Evolutionary conservation across 2,797 vertebrate genomes (phyloP).

Genomic region (Pangasius macronema): DNA sequence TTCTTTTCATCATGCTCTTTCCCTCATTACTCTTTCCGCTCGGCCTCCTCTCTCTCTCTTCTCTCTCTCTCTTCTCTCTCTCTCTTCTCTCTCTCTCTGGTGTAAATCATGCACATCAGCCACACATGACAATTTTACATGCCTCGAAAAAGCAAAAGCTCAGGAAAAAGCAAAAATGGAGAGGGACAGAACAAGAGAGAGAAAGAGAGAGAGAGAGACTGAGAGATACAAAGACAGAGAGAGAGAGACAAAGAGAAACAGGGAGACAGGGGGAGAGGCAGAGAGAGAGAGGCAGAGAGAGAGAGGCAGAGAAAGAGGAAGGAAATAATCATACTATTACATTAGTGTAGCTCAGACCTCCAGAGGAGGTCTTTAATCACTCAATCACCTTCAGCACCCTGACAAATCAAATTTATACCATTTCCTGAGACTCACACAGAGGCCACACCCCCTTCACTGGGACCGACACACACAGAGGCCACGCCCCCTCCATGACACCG

Average conservation of each 20-base stretch:
- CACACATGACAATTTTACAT: slow-evolving; percentile 46
- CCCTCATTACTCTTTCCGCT: slow-evolving; percentile 32
- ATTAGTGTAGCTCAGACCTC: slow-evolving; percentile 14
- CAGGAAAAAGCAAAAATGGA: background rate
- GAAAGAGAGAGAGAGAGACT: slow-evolving; percentile 5
- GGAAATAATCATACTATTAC: slow-evolving; percentile 37
- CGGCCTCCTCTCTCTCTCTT: background rate
- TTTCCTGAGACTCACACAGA: background rate
- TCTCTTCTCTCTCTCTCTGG: background rate
- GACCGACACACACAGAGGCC: background rate
- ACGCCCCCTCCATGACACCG: background rate
- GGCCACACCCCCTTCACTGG: background rate
- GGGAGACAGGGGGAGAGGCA: background rate
- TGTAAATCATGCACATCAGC: slow-evolving; percentile 55
- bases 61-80: background rate
- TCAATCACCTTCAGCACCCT: slow-evolving; percentile 16
- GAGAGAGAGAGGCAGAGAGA: background rate
- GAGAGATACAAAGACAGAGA: background rate
- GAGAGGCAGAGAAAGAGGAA: background rate
- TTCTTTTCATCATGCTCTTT: slow-evolving; percentile 8
- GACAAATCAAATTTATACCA: background rate
- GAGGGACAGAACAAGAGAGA: background rate
- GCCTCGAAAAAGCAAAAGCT: slow-evolving; percentile 33
- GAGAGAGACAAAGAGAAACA: slow-evolving; percentile 5
- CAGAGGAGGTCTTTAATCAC: slow-evolving; percentile 10